A percentile compares a stretch with the other conserved stretches of the same genome.
phyloP scores from a whole-genome alignment of 2,888 invertebrate genomes.

The Nasonovia ribisnigri region DNA sequence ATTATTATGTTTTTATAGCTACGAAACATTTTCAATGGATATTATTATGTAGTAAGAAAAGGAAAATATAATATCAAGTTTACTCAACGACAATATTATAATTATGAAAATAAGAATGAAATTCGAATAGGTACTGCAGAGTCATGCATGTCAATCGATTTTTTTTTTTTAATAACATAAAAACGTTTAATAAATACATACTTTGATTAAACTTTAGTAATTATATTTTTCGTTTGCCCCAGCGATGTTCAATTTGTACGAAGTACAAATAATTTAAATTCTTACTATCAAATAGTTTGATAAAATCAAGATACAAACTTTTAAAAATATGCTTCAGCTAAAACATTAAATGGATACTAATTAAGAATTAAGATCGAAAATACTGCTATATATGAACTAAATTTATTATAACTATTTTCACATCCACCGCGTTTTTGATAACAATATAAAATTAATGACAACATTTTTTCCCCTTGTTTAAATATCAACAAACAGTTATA shows the following conservation, averaged over 20 bases:
- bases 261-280: neutral
- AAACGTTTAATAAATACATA: neutral
- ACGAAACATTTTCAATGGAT: neutral
- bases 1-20: neutral
- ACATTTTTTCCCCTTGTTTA: neutral
- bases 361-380: neutral
- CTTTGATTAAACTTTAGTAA: constrained; percentile 24
- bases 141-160: neutral
- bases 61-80: neutral
- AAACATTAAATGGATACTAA: neutral
- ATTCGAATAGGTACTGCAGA: neutral
- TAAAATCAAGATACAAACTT: constrained; percentile 22
- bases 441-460: neutral
- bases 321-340: neutral
- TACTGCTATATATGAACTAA: too few relatives aligned
- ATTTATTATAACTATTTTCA: constrained; percentile 31
- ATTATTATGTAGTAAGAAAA: neutral
- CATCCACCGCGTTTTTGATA: neutral
- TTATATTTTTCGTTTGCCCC: neutral
- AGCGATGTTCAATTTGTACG: neutral
- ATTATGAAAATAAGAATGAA: neutral
- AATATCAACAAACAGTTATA: neutral
- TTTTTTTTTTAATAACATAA: too few relatives aligned
- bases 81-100: neutral
- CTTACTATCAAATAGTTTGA: neutral